phyloP scores from a whole-genome alignment of 1,140 invertebrate genomes.

The Lasioglossum baleicum region DNA sequence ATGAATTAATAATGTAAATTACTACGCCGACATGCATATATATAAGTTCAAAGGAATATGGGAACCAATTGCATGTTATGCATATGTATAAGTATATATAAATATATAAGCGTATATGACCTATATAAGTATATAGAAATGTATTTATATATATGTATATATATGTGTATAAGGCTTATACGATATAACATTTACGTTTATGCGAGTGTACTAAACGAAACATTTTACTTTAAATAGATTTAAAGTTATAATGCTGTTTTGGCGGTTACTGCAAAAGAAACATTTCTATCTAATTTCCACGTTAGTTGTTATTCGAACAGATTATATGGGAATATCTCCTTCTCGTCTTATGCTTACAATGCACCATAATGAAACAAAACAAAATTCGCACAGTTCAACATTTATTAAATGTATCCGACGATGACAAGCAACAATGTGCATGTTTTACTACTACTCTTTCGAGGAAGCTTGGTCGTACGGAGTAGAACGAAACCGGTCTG shows the following conservation, averaged over 20 bases:
- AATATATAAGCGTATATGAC: conserved; percentile 20
- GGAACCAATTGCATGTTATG: conserved; percentile 46
- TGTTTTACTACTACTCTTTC: too few relatives aligned
- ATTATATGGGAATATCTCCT: conserved; percentile 26
- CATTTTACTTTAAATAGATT: conserved; percentile 45
- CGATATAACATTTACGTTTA: conserved; percentile 45
- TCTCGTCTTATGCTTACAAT: conserved; percentile 21
- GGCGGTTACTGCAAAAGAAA: conserved; percentile 51
- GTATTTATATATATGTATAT: conserved; percentile 41
- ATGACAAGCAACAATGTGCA: background rate
- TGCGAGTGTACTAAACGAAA: conserved; percentile 14
- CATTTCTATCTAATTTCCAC: conserved; percentile 30
- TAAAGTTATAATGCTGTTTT: conserved; percentile 32
- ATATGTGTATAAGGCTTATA: conserved; percentile 49
- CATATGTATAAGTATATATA: conserved; percentile 44
- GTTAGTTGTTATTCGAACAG: conserved; percentile 49
- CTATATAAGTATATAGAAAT: conserved; percentile 23
- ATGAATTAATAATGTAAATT: conserved; percentile 38
- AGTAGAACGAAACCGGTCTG: background rate
- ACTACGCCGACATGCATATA: conserved; percentile 27
- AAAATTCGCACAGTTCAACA: conserved; percentile 28
- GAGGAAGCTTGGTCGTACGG: conserved; percentile 6
- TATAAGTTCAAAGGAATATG: conserved; percentile 35
- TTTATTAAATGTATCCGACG: conserved; percentile 5
- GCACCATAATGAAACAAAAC: conserved; percentile 20